These are phyloP conservation scores for Apantesis nais DNA, from an alignment of 2,888 invertebrate genomes.

Conservation along the genomic window DNA sequence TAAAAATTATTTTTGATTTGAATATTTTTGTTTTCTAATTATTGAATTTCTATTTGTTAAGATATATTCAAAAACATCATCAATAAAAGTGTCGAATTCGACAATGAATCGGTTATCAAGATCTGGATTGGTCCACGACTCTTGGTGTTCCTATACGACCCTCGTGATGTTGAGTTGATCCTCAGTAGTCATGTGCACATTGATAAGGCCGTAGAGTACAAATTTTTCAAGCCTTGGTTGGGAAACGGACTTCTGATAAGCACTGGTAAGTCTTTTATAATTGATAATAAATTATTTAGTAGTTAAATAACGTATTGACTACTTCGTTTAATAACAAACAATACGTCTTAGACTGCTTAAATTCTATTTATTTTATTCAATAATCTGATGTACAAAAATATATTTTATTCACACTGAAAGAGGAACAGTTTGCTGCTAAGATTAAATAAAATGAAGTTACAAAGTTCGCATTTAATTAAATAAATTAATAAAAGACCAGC, in stretches of 20 bases:
- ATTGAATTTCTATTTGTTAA: constrained; percentile 52
- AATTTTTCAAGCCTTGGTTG: constrained; percentile 93
- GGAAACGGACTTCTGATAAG: constrained; percentile 93
- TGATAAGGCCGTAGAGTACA: constrained; percentile 92
- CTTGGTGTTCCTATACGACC: constrained; percentile 90
- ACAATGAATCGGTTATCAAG: constrained; percentile 84
- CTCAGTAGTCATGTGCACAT: constrained; percentile 92
- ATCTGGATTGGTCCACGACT: constrained; percentile 92
- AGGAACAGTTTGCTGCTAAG: background rate
- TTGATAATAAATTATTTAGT: background rate
- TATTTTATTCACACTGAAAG: background rate
- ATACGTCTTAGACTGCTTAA: too few relatives aligned
- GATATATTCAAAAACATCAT: constrained; percentile 89
- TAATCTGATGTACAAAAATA: background rate
- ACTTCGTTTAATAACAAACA: background rate
- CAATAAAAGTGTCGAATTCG: constrained; percentile 82
- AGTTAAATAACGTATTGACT: background rate
- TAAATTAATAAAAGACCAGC: too few relatives aligned
- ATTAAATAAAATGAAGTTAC: too few relatives aligned
- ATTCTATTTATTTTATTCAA: too few relatives aligned
- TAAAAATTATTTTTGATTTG: background rate
- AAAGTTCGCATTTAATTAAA: background rate
- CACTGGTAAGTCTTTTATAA: constrained; percentile 83
- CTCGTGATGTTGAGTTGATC: constrained; percentile 91
- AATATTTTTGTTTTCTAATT: background rate